Evolutionary conservation across 2,797 vertebrate genomes (phyloP), one percentile per base, ranked within the genome.

Genomic region (Limosa lapponica): DNA sequence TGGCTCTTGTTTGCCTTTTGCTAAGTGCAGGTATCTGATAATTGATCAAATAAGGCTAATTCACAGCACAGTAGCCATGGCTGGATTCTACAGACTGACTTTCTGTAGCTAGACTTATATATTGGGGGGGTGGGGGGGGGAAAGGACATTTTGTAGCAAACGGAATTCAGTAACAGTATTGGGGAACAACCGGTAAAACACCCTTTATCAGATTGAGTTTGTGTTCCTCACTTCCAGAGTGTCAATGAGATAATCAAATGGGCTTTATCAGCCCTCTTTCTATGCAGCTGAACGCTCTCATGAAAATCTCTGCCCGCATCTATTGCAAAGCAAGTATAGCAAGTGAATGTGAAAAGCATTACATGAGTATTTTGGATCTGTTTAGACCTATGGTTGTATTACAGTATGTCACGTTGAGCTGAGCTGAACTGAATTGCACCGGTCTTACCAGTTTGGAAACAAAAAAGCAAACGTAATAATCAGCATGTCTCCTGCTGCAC

Each of bases 1-100:
- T 96, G 96, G 97, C 98, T 98, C 95, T 96, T 87, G 96, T 97
- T 97, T 98, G 97, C 97, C 92, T 89, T 98, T 97, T 96, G 97
- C 98, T 96, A 94, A 93, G 97, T 96, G 97, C 97, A 96, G 96
- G 97, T 97, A 95, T 96, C 97, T 97, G 97, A 97, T 96, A 75
- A 69, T 96, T 97, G 97, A 97, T 98, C 97, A 93, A 93, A 96
- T 96, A 95, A 97, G 97, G 98, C 98, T 97, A 94, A 97, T 85
- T 90, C 77, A 95, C 97, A 97, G 97, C 97, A 95, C 97, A 94
- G 97, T 90, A 87, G 95, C 97, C 94, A 95, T 86, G 94, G 96
- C 97, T 94, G 94, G 96, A 96, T 96, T 95, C 97, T 95, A 87
- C 96, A 97, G 49, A 95, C 95, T 90, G 95, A 97, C 96, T 97